phyloP scores from a whole-genome alignment of 2,113 vertebrate species.

The Empidonax alnorum region DNA sequence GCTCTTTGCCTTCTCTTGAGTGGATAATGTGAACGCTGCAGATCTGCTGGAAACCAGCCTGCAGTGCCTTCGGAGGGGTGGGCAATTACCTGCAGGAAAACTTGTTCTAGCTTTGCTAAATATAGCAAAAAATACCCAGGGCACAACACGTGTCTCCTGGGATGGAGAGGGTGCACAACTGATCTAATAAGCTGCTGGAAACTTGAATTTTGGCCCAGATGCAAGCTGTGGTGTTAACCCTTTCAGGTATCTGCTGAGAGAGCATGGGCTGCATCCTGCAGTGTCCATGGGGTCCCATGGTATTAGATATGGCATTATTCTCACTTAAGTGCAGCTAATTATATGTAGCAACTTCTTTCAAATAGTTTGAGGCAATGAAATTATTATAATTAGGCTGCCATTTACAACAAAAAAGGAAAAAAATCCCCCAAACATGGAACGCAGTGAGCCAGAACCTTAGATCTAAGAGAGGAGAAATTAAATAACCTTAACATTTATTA shows the following conservation, averaged over 20 bases:
- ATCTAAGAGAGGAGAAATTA: background rate
- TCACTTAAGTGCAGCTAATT: background rate
- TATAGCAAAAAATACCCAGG: background rate
- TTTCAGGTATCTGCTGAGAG: background rate
- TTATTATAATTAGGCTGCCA: slow-evolving; percentile 52
- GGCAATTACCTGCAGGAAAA: background rate
- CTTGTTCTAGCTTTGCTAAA: background rate
- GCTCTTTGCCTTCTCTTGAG: background rate
- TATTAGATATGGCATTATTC: background rate
- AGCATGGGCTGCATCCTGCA: background rate
- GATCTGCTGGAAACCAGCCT: background rate
- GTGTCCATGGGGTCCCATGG: background rate
- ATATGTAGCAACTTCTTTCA: slow-evolving; percentile 14
- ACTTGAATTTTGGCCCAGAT: background rate
- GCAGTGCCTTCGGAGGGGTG: background rate
- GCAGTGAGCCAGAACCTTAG: background rate
- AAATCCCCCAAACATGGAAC: background rate
- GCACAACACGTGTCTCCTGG: fast-evolving
- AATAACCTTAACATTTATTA: background rate
- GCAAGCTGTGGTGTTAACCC: background rate
- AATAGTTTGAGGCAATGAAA: background rate
- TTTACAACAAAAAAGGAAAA: background rate
- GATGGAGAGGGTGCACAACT: background rate
- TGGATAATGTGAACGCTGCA: background rate
- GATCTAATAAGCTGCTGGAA: background rate